Base-by-base conservation (phyloP, 2,888 invertebrate species). In the Epinotia brunnichana region DNA sequence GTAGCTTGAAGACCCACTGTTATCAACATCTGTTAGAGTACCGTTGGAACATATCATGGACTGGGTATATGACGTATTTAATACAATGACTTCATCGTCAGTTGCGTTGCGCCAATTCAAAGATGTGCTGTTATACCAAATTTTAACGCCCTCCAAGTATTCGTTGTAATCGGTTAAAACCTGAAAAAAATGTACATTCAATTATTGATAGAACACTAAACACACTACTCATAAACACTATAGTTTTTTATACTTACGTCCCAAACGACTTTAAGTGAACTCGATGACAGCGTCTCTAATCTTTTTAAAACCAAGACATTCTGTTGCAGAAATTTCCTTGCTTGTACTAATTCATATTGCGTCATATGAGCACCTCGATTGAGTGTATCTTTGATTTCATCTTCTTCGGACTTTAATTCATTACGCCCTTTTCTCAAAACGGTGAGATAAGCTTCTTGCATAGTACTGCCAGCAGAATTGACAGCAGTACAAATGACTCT, bases 231-330 rank as follows among this genome's bases (percentile, higher is more conserved):
- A n/a, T 35, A 35, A 35, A 35, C 21, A 19, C 39, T 44, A 54
- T 41, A 44, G 17, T 54, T 48, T 39, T n/a, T 70, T 11, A 57
- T 81, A 94, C 95, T 93, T 87, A 96, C 96, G 93, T 96, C 96
- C 97, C 97, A 97, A 81, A 95, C 95, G 81, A 97, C 95, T 88
- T 96, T 95, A 54, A 97, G 94, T 67, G 96, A 95, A 59, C 96
- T 96, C 21, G 97, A 95, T 78, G 96, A 96, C 82, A 96, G 90
- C 59, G 96, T 94, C 84, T 94, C 94, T 74, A 95, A 92, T 83
- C 95, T 94, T 83, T 91, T 91, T 79, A 98, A 92, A 81, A 96
- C 96, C 76, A 98, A 95, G 78, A 97, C 95, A 85, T 96, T 96
- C 75, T 96, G 96, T 85, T 96, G 96, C 72, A 98, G 94, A 86